phyloP scores from a whole-genome alignment of 2,888 invertebrate genomes.

The Perithous albicinctus region DNA sequence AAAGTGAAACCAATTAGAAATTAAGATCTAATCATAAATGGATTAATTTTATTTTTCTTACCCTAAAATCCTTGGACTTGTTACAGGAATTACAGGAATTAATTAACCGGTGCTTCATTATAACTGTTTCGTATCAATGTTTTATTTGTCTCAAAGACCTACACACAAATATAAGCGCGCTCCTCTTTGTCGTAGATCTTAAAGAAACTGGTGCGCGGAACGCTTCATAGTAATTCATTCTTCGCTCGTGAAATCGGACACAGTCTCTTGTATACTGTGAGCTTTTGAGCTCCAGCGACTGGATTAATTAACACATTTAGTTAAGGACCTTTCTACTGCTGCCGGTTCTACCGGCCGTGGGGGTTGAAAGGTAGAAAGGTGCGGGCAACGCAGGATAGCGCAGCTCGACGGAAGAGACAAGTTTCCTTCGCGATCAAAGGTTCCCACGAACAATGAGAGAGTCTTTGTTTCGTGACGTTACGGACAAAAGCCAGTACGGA shows the following conservation, averaged over 20 bases:
- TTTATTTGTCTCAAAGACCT: constrained; percentile 44
- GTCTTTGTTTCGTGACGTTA: constrained; percentile 72
- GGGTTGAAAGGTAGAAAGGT: constrained; percentile 29
- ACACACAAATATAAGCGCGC: background rate
- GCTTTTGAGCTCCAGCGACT: constrained; percentile 48
- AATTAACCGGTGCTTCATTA: constrained; percentile 47
- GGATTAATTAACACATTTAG: constrained; percentile 74
- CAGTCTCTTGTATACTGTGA: constrained; percentile 34
- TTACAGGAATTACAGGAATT: constrained; percentile 40
- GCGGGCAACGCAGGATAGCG: constrained; percentile 51
- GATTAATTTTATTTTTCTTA: no score
- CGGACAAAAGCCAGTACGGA: constrained; percentile 68
- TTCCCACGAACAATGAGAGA: constrained; percentile 69
- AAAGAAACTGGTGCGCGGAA: constrained; percentile 37
- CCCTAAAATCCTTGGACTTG: background rate
- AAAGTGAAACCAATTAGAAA: no score
- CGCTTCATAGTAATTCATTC: constrained; percentile 68
- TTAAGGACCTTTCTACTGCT: constrained; percentile 57
- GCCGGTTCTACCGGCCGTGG: no score
- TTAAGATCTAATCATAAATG: no score
- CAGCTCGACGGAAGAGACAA: constrained; percentile 56
- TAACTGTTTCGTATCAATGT: no score
- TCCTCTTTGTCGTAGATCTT: background rate
- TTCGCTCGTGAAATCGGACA: constrained; percentile 59
- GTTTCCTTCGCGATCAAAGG: constrained; percentile 62